These are phyloP conservation scores for Leucophenga maculata DNA, from an alignment of 2,888 invertebrate species.

Conservation along the genomic window DNA sequence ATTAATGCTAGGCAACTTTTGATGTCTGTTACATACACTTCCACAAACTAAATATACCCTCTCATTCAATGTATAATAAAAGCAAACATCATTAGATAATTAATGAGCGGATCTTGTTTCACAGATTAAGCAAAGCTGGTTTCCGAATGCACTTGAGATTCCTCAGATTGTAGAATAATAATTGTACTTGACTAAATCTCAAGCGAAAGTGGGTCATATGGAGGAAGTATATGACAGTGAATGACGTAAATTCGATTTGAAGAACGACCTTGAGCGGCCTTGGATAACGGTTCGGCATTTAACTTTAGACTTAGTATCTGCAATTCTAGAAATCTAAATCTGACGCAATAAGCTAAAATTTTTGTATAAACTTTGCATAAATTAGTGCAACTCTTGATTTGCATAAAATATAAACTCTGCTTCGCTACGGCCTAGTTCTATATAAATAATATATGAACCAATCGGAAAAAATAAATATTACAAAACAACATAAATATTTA, in stretches of 20 bases:
- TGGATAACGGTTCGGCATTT: background rate
- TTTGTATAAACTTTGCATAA: background rate
- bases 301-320: background rate
- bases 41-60: no score
- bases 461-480: background rate
- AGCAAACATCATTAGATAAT: conserved; percentile 60
- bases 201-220: conserved; percentile 50
- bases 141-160: conserved; percentile 53
- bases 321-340: background rate
- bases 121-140: conserved; percentile 52
- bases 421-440: no score
- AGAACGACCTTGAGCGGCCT: background rate
- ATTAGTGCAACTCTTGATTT: background rate
- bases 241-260: conserved; percentile 2
- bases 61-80: conserved; percentile 29
- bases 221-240: conserved; percentile 40
- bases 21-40: no score
- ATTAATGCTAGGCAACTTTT: no score
- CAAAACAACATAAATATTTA: background rate
- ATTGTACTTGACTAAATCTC: conserved; percentile 49
- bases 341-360: background rate
- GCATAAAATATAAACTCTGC: background rate
- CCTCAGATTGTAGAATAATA: conserved; percentile 47
- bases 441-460: background rate
- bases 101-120: conserved; percentile 53